Percentiles rank a stretch among this genome's conserved stretches.
phyloP scores from a whole-genome alignment of 2,113 vertebrate genomes.

The Zapus hudsonius region DNA sequence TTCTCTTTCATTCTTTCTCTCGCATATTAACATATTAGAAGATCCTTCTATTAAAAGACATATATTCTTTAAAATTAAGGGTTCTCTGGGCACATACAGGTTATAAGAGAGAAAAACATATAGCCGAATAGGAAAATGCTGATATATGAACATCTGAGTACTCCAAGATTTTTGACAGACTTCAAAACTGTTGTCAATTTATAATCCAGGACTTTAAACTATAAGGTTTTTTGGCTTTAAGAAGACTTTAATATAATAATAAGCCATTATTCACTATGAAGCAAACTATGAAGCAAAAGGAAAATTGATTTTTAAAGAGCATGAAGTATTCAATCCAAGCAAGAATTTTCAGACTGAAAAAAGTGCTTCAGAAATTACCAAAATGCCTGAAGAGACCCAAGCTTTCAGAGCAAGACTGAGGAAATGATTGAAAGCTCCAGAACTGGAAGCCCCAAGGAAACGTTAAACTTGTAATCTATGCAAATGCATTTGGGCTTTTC shows the following conservation, averaged over 20 bases:
- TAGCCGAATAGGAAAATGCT: not conserved
- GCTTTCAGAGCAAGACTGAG: slow-evolving; percentile 75
- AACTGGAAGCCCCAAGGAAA: slow-evolving; percentile 77
- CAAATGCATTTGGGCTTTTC: slow-evolving; percentile 75
- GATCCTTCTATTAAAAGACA: not conserved
- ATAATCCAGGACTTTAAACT: slow-evolving; percentile 61
- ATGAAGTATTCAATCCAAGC: slow-evolving; percentile 59
- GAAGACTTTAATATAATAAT: slow-evolving; percentile 61
- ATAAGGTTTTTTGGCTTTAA: slow-evolving; percentile 56
- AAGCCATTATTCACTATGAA: slow-evolving; percentile 68
- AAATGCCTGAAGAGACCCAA: slow-evolving; percentile 72
- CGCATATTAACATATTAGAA: not conserved
- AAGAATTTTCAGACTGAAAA: slow-evolving; percentile 70
- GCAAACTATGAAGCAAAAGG: slow-evolving; percentile 64
- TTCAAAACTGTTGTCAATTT: slow-evolving; percentile 70
- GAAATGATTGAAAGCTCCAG: slow-evolving; percentile 76
- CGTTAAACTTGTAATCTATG: slow-evolving; percentile 76
- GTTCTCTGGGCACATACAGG: not conserved
- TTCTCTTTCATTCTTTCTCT: not conserved
- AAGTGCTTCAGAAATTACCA: slow-evolving; percentile 79
- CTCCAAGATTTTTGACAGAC: slow-evolving; percentile 58
- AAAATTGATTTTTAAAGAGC: slow-evolving; percentile 72
- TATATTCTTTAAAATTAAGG: not conserved
- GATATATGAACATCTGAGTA: not conserved
- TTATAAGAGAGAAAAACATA: not conserved